Conservation (phyloP, 2,797 vertebrate species). For the Trachurus trachurus region DNA sequence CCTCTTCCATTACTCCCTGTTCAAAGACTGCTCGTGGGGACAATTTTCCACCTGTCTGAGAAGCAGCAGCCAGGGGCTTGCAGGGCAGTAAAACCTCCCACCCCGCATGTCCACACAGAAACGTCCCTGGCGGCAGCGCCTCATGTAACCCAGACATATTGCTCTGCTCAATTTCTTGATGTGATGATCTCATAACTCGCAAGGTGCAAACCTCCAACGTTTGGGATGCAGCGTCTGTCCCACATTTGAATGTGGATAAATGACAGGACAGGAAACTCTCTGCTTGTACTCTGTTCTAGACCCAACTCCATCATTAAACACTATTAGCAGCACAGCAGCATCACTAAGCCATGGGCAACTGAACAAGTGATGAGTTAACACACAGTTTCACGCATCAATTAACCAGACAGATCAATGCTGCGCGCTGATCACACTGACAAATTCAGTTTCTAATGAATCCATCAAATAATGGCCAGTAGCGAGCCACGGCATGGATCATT, state of each 20-base stretch:
- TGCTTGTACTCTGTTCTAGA: background rate
- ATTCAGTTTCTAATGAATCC: constrained; percentile 56
- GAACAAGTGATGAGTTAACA: constrained; percentile 30
- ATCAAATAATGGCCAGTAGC: constrained; percentile 48
- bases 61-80: constrained; percentile 37
- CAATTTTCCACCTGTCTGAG: constrained; percentile 75
- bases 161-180: constrained; percentile 30
- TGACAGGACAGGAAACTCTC: constrained; percentile 4
- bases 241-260: background rate
- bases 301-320: constrained; percentile 27
- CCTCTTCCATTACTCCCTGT: constrained; percentile 53
- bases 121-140: constrained; percentile 15
- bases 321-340: constrained; percentile 23
- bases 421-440: constrained; percentile 52
- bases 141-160: constrained; percentile 4
- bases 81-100: constrained; percentile 45
- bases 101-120: constrained; percentile 29
- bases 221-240: constrained; percentile 4
- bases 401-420: constrained; percentile 52
- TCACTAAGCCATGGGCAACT: constrained; percentile 29
- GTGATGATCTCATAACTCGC: constrained; percentile 30
- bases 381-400: constrained; percentile 56
- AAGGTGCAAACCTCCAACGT: background rate
- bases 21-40: constrained; percentile 64
- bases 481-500: constrained; percentile 35